phyloP scores from a whole-genome alignment of 2,888 invertebrate species.

The Meandrusa payeni region DNA sequence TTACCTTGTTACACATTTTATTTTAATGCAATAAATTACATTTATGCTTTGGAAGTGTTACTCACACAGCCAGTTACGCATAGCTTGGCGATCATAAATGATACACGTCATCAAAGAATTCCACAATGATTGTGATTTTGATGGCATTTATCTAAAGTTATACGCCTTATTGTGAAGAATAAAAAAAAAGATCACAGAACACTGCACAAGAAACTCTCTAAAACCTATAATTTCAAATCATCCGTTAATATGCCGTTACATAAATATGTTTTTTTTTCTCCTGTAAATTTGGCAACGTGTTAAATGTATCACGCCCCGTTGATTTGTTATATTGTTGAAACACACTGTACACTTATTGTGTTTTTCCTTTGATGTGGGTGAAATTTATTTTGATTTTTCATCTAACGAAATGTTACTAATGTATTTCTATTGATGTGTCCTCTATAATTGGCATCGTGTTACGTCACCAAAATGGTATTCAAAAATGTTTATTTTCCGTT shows the following conservation, averaged over 20 bases:
- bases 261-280: slow-evolving; percentile 56
- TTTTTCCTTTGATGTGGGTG: slow-evolving; percentile 52
- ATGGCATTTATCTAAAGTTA: slow-evolving; percentile 4
- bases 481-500: too few relatives aligned
- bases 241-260: slow-evolving; percentile 62
- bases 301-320: slow-evolving; percentile 29
- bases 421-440: not conserved
- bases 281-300: slow-evolving; percentile 58
- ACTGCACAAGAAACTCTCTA: slow-evolving; percentile 35
- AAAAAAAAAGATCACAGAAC: slow-evolving; percentile 19
- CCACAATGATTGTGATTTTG: slow-evolving; percentile 1
- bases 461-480: too few relatives aligned
- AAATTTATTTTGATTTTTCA: slow-evolving; percentile 33
- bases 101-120: slow-evolving; percentile 16
- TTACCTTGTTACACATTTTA: not conserved
- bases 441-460: not conserved
- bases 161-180: not conserved
- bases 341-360: slow-evolving; percentile 42
- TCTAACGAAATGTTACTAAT: slow-evolving; percentile 2
- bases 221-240: slow-evolving; percentile 61
- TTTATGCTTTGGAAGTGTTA: too few relatives aligned
- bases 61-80: too few relatives aligned
- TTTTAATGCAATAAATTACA: slow-evolving; percentile 15
- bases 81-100: not conserved
- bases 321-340: slow-evolving; percentile 51